Evolutionary conservation across 2,888 invertebrate species (phyloP), one percentile per base, ranked within the genome.

Genomic region (Rhyacophila evoluta): DNA sequence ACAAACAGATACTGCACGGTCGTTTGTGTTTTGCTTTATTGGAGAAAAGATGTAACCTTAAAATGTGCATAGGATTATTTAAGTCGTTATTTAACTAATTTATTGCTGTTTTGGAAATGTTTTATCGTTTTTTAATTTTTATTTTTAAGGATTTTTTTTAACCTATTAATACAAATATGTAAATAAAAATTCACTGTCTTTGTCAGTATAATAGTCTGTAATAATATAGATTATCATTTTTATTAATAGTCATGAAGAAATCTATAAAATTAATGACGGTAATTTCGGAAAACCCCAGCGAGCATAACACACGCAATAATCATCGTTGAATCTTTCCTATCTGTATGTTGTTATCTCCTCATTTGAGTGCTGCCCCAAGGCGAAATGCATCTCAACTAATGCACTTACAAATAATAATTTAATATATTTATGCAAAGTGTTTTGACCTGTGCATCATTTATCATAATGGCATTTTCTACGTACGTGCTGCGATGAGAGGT

Each of bases 361-460:
- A 38, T 75, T 75, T 38, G 68, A 55, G 55, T 27, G 36, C 37
- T 36, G 68, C 68, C 75, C 75, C 27, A 15, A 1, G 75, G 68
- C 75, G 6, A 19, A 55, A 55, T 55, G 39, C 67, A 36, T 39
- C 73, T 36, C 73, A 68, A 72, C 78, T 78, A 78, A 78, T 78
- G 77, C 73, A 77, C 77, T 77, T 77, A 78, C 72, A 73, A 77
- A 75, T 73, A 78, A 81, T 81, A 80, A 80, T 80, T 80, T 80
- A 80, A 80, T 80, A 80, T 77, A 74, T 81, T 81, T 81, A 81
- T 81, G 81, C 79, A 81, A 81, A 81, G 78, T 74, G 76, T 41
- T 77, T 77, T 79, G 81, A 81, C 81, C 79, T 36, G 77, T n/a
- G 71, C 72, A 76, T 79, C 79, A 78, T 81, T 79, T 72, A 81